phyloP scores from a whole-genome alignment of 2,797 vertebrate species.

The Protosalanx chinensis region DNA sequence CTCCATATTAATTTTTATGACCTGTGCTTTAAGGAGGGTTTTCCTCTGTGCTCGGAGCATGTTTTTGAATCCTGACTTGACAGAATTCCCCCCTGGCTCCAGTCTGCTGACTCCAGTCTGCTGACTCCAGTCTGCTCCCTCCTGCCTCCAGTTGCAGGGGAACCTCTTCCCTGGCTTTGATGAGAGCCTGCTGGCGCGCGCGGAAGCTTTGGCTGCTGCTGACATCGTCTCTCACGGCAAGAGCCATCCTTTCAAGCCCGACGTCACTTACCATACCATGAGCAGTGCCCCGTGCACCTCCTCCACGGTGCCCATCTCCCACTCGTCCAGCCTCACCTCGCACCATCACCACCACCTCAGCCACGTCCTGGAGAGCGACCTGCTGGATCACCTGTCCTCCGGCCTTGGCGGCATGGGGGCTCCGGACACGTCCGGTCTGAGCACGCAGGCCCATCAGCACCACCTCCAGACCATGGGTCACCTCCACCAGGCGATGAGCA shows the following conservation, averaged over 20 bases:
- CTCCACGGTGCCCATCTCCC: slow-evolving; percentile 80
- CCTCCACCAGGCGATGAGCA: slow-evolving; percentile 86
- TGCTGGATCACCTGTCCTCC: slow-evolving; percentile 88
- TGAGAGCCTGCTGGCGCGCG: slow-evolving; percentile 95
- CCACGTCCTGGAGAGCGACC: slow-evolving; percentile 86
- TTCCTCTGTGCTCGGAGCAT: slow-evolving; percentile 79
- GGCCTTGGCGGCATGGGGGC: slow-evolving; percentile 81
- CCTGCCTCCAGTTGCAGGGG: slow-evolving; percentile 92
- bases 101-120: slow-evolving; percentile 81
- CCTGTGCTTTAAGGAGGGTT: slow-evolving; percentile 87
- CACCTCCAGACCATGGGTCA: slow-evolving; percentile 88
- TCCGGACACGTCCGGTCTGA: slow-evolving; percentile 78
- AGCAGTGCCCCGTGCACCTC: slow-evolving; percentile 88
- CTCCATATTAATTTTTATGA: slow-evolving; percentile 98
- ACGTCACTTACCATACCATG: slow-evolving; percentile 93
- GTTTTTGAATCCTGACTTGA: slow-evolving; percentile 88
- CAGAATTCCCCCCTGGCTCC: slow-evolving; percentile 93
- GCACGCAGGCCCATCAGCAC: slow-evolving; percentile 76
- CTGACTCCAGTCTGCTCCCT: slow-evolving; percentile 80
- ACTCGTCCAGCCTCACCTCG: slow-evolving; percentile 74
- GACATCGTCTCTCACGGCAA: slow-evolving; percentile 91
- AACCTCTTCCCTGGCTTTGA: slow-evolving; percentile 98
- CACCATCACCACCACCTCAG: slow-evolving; percentile 73
- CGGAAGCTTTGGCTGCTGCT: slow-evolving; percentile 92
- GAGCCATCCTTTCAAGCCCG: slow-evolving; percentile 89